Base-by-base conservation (phyloP, 2,113 vertebrate genomes). In the Colinus virginianus region DNA sequence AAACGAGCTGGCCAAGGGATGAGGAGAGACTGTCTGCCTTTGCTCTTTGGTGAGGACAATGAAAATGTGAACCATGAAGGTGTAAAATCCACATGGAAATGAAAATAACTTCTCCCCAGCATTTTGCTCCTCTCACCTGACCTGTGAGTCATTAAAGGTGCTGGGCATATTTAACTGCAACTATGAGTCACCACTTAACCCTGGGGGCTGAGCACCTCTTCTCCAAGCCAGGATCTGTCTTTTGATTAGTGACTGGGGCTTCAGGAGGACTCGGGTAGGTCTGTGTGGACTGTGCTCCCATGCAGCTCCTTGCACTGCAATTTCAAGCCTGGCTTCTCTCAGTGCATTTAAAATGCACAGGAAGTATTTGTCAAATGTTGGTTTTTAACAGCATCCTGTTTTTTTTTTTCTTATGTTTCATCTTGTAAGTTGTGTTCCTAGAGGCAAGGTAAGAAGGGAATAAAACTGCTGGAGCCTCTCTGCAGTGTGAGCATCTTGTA, bases 91-190 rank as follows among this genome's bases (percentile, higher is more conserved):
- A 10, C 23, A 72, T 91, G 90, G 25, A 92, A 20, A 94, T 86
- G 49, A 78, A 75, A 45, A 20, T 42, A 2, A 68, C 62, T 88
- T 84, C 36, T 83, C 55, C 71, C 70, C 43, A 21, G 40, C 58
- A 3, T 42, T 81, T 68, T 48, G 36, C 64, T 94, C 53, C 62
- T 93, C 95, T 94, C 92, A 91, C 87, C 90, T 78, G 88, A 92
- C 88, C 95, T 68, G 4, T 96, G 96, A 96, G 90, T 96, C 96
- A 97, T 74, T 45, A 40, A 40, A 78, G 88, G 69, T 53, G 72
- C 40, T 77, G 84, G 86, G 85, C 67, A 55, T 13, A 66, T 63
- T 62, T 74, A 69, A 58, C 63, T 78, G 84, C 92, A 26, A 4
- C 80, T 4, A 17, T 97, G 96, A 97, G 84, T 96, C 96, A 97